Evolutionary conservation across 2,113 vertebrate genomes (phyloP).

Genomic region (Tyrannus savana): DNA sequence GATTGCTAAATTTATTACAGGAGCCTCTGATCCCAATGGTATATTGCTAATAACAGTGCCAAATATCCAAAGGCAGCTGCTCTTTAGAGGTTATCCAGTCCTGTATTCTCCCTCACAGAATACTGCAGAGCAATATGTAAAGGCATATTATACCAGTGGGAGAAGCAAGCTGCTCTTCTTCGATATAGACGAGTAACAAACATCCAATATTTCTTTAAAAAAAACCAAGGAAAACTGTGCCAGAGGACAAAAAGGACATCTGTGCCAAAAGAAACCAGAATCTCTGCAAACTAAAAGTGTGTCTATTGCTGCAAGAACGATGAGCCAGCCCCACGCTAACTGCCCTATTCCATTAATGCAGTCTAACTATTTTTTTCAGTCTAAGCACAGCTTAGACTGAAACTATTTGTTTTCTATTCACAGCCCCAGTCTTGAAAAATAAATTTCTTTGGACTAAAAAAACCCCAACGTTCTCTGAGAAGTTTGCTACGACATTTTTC

Average conservation of each 20-base stretch:
- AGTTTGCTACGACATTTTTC: not conserved
- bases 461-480: not conserved
- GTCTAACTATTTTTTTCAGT: not conserved
- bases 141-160: constrained; percentile 49
- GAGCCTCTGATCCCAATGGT: constrained; percentile 57
- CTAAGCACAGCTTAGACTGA: not conserved
- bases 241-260: constrained; percentile 64
- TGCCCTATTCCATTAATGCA: not conserved
- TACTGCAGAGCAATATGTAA: constrained; percentile 54
- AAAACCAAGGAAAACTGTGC: constrained; percentile 37
- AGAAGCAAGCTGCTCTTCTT: constrained; percentile 56
- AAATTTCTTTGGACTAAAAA: not conserved
- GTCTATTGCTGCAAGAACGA: not conserved
- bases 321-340: constrained; percentile 14
- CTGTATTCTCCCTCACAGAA: constrained; percentile 2
- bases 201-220: constrained; percentile 63
- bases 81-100: constrained; percentile 62
- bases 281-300: constrained; percentile 16
- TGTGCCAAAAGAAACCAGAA: constrained; percentile 58
- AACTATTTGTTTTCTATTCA: constrained; percentile 31
- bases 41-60: constrained; percentile 66
- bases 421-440: not conserved
- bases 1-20: constrained; percentile 63
- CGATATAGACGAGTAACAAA: constrained; percentile 30
- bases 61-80: constrained; percentile 65